A percentile compares a stretch with the other conserved stretches of the same genome.
Conservation (phyloP, 2,113 vertebrate species). For the Tichodroma muraria region DNA sequence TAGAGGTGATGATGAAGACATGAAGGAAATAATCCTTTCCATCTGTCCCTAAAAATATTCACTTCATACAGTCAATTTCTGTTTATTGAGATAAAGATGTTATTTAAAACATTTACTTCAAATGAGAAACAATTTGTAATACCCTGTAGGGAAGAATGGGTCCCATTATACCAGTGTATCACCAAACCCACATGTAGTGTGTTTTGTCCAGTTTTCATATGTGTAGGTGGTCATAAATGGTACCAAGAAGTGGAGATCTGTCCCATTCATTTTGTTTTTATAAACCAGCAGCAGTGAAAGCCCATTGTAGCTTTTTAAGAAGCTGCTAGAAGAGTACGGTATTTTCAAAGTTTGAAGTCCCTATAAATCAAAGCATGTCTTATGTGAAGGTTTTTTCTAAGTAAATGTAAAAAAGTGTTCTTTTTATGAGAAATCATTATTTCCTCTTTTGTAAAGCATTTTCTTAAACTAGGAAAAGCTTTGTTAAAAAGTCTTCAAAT, state of each 20-base stretch:
- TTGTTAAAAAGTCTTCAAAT: neutral
- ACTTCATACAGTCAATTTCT: neutral
- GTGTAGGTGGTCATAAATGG: neutral
- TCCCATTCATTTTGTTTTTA: neutral
- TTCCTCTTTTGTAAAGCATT: slow-evolving; percentile 14
- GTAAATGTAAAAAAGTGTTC: neutral
- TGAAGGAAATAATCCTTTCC: neutral
- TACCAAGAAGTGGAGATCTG: neutral
- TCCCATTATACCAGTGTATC: neutral
- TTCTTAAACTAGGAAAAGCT: slow-evolving; percentile 16
- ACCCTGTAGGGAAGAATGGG: neutral
- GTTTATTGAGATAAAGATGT: neutral
- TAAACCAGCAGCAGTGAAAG: neutral
- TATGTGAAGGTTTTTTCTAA: neutral
- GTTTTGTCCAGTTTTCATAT: neutral
- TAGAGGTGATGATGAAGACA: neutral
- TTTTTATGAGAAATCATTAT: neutral
- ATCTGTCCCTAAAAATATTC: neutral
- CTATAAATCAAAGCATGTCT: neutral
- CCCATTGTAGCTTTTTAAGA: neutral
- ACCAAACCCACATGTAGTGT: neutral
- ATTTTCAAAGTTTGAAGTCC: neutral
- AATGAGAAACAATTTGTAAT: neutral
- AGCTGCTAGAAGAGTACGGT: neutral
- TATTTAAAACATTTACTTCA: neutral